Base-by-base conservation (phyloP, 2,888 invertebrate species). In the Caradrina kadenii region DNA sequence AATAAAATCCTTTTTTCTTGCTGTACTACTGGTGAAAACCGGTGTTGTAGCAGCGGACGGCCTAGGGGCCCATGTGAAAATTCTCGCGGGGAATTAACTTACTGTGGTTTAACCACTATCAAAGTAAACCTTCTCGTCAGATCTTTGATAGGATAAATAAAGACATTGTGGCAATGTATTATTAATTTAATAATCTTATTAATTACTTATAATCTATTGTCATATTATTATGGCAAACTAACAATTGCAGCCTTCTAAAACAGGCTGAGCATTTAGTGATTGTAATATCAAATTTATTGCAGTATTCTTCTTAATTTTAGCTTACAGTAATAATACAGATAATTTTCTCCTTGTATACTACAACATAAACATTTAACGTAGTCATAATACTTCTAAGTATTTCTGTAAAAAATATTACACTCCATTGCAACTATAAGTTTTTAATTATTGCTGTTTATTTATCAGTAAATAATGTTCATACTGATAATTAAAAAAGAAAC, bases 191-290 rank as follows among this genome's bases (percentile, higher is more conserved):
- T 11, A 39, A 21, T 15, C 11, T 15, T 39, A 39, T 26, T 1
- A 21, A 42, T 26, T 3, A 21, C 53, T 21, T 48, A 61, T 3
- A 39, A 22, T 19, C 35, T 48, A 49, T 39, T 64, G 52, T 54
- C 31, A 21, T 52, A n/a, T n/a, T n/a, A n/a, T n/a, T n/a, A 66
- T 17, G 58, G 68, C 45, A 67, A 69, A 22, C 22, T 15, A 39
- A 52, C 7, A 65, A 50, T 10, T 13, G 50, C 26, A 60, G 22
- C 49, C 39, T 22, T 49, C 3, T n/a, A 59, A 49, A 35, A 45
- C 17, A 45, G 15, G 35, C 7, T 6, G 15, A 26, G 8, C 5
- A 54, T n/a, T 19, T 15, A 26, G 21, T 26, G 4, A 0, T 10
- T 8, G 3, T 15, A 42, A 15, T 42, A 50, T 35, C 7, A 35